Conservation (phyloP, 2,113 vertebrate species). For the Ascaphus truei region DNA sequence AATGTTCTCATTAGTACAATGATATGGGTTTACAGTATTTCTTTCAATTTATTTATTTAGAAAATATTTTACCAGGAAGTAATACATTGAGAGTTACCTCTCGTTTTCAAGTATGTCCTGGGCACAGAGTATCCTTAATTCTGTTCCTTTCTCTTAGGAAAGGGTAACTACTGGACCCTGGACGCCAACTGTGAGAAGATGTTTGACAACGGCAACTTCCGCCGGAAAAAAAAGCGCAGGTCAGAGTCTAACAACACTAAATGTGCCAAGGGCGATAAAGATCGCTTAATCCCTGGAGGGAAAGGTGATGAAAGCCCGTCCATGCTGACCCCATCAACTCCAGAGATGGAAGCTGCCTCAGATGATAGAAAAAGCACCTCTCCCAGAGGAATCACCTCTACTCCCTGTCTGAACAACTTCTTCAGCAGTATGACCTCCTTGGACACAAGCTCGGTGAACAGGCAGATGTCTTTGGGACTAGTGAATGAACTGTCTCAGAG, state of each 20-base stretch:
- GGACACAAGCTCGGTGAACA: slow-evolving; percentile 44
- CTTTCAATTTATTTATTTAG: too few species aligned
- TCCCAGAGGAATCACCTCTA: slow-evolving; percentile 59
- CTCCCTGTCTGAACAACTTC: slow-evolving; percentile 84
- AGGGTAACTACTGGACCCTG: slow-evolving; percentile 97
- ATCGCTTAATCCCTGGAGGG: slow-evolving; percentile 44
- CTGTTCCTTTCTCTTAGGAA: slow-evolving; percentile 63
- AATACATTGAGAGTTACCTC: too few species aligned
- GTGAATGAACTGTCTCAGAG: slow-evolving; percentile 64
- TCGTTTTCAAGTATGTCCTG: too few species aligned
- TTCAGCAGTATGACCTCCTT: slow-evolving; percentile 82
- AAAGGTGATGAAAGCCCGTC: slow-evolving; percentile 69
- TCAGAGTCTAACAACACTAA: slow-evolving; percentile 62
- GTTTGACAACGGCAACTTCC: slow-evolving; percentile 97
- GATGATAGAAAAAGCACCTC: slow-evolving; percentile 68
- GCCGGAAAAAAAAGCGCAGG: slow-evolving; percentile 88
- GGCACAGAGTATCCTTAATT: too few species aligned
- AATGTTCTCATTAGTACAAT: too few species aligned
- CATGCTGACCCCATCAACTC: slow-evolving; percentile 66
- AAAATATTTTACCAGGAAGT: too few species aligned
- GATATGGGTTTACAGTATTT: too few species aligned
- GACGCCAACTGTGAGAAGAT: slow-evolving; percentile 98
- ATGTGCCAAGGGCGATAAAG: slow-evolving; percentile 64
- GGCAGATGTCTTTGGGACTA: slow-evolving; percentile 62
- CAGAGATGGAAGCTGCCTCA: slow-evolving; percentile 65